A percentile compares a stretch with the other conserved stretches of the same genome.
These are phyloP conservation scores for Esox masquinongy DNA, from an alignment of 2,797 vertebrate species.

Conservation along the genomic window DNA sequence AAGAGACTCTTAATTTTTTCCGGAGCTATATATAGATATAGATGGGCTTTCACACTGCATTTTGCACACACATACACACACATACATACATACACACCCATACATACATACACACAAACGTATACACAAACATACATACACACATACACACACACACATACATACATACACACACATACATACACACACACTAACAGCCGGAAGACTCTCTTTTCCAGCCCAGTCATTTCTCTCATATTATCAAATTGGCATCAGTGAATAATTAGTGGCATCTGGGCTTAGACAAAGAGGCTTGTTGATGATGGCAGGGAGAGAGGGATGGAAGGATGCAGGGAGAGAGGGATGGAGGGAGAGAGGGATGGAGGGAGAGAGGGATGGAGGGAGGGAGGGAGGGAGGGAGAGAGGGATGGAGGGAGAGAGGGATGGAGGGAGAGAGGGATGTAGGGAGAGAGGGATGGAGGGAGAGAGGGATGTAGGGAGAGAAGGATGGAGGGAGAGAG, in stretches of 20 bases:
- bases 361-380: conserved; percentile 25
- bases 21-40: background rate
- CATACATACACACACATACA: background rate
- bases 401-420: conserved; percentile 29
- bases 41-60: background rate
- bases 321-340: background rate
- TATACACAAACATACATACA: background rate
- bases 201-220: background rate
- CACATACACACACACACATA: conserved; percentile 4
- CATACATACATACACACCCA: background rate
- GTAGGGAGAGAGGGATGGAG: background rate
- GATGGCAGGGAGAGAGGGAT: background rate
- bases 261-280: conserved; percentile 57
- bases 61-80: conserved; percentile 4
- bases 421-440: conserved; percentile 42
- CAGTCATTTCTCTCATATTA: conserved; percentile 48
- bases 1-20: too few relatives aligned
- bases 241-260: conserved; percentile 55
- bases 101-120: background rate
- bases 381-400: conserved; percentile 45
- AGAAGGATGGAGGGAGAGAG: conserved; percentile 4
- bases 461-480: background rate
- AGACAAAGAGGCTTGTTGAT: conserved; percentile 42
- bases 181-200: background rate
- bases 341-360: conserved; percentile 19